Evolutionary conservation across 2,888 invertebrate genomes (phyloP).

Genomic region (Megalurothrips usitatus): DNA sequence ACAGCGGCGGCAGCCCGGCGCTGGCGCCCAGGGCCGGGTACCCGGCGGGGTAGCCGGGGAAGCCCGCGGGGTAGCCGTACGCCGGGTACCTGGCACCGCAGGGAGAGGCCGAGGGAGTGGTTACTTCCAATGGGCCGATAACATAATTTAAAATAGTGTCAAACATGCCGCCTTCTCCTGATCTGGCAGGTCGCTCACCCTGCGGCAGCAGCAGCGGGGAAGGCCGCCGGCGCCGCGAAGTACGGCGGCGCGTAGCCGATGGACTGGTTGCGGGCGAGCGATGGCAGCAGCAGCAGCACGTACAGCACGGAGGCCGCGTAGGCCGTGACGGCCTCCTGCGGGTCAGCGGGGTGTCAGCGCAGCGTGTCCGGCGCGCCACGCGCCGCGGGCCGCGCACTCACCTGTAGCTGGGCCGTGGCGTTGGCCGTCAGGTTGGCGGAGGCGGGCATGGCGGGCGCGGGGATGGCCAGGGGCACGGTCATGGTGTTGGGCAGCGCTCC

Average conservation of each 20-base stretch:
- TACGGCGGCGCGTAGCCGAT: neutral
- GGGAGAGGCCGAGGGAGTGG: too few relatives aligned
- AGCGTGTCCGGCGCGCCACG: neutral
- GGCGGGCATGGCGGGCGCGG: neutral
- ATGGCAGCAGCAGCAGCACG: constrained; percentile 12
- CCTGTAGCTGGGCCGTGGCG: neutral
- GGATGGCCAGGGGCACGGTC: neutral
- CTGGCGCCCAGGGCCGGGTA: neutral
- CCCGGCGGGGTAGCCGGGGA: neutral
- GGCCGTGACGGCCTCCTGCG: neutral
- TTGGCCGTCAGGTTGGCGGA: neutral
- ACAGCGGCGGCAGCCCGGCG: constrained; percentile 1
- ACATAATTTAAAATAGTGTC: too few relatives aligned
- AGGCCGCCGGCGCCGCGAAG: neutral
- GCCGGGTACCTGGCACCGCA: neutral
- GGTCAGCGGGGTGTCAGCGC: neutral
- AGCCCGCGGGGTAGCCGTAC: neutral
- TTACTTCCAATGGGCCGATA: too few relatives aligned
- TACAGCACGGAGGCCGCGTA: constrained; percentile 8
- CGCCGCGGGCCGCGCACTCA: neutral
- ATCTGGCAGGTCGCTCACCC: neutral
- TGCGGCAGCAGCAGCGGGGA: neutral
- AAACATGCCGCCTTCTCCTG: too few relatives aligned
- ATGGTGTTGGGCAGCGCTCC: neutral
- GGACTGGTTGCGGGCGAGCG: neutral